phyloP scores from a whole-genome alignment of 2,888 invertebrate genomes.

The Coenonympha glycerion region DNA sequence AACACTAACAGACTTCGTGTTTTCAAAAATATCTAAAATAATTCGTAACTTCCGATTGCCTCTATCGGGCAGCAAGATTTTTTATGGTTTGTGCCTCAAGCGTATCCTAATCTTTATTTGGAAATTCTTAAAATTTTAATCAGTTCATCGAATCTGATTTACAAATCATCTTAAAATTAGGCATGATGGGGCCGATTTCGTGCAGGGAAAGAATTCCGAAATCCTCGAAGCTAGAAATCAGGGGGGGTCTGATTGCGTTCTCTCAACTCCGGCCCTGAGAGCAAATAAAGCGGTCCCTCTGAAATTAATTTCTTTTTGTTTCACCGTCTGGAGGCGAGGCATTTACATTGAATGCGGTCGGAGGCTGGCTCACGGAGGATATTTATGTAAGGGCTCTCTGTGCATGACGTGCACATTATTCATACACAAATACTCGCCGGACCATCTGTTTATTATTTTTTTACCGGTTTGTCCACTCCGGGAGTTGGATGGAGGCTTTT shows the following conservation, averaged over 20 bases:
- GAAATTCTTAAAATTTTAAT: slow-evolving; percentile 36
- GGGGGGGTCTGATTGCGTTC: slow-evolving; percentile 67
- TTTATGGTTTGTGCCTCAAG: too few species aligned
- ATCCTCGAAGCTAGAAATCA: slow-evolving; percentile 50
- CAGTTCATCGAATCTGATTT: slow-evolving; percentile 49
- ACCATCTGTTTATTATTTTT: slow-evolving; percentile 70
- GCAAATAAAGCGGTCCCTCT: slow-evolving; percentile 68
- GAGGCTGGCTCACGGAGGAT: slow-evolving; percentile 68
- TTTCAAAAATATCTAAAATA: too few species aligned
- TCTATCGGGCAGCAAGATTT: too few species aligned
- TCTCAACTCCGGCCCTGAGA: slow-evolving; percentile 41
- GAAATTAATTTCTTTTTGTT: slow-evolving; percentile 76
- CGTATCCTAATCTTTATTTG: not conserved
- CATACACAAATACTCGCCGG: slow-evolving; percentile 60
- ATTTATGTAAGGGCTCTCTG: slow-evolving; percentile 70
- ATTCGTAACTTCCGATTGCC: too few species aligned
- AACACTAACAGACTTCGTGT: too few species aligned
- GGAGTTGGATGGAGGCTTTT: slow-evolving; percentile 24
- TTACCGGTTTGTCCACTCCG: slow-evolving; percentile 65
- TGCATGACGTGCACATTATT: slow-evolving; percentile 73
- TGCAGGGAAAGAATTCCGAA: slow-evolving; percentile 55
- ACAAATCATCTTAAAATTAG: slow-evolving; percentile 62
- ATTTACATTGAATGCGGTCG: slow-evolving; percentile 75
- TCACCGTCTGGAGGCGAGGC: slow-evolving; percentile 67
- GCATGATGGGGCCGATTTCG: slow-evolving; percentile 48